Percentiles rank a stretch among this genome's conserved stretches.
These are phyloP conservation scores for Aelia acuminata DNA, from an alignment of 2,888 invertebrate genomes.

Conservation along the genomic window DNA sequence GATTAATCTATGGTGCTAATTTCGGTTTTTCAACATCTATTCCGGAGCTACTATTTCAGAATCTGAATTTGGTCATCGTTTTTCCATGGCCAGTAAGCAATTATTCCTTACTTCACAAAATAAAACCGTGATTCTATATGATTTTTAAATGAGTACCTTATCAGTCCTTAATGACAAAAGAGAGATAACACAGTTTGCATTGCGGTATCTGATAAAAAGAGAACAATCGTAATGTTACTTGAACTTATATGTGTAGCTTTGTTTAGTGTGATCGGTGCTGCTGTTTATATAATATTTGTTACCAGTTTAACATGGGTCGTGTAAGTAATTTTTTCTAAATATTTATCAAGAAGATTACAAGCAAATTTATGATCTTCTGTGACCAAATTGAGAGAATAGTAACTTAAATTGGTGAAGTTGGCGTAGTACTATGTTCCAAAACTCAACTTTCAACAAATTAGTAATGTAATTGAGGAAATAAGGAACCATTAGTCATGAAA, in stretches of 20 bases:
- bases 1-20: too few species aligned
- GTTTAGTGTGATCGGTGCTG: not conserved
- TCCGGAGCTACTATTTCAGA: too few species aligned
- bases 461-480: not conserved
- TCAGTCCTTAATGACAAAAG: not conserved
- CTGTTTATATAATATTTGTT: not conserved
- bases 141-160: not conserved
- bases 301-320: slow-evolving; percentile 7
- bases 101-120: not conserved
- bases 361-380: not conserved
- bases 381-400: not conserved
- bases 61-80: too few species aligned
- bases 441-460: not conserved
- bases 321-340: not conserved
- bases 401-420: not conserved
- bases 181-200: slow-evolving; percentile 7
- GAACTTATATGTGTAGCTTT: not conserved
- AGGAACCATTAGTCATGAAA: too few species aligned
- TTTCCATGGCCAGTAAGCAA: too few species aligned
- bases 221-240: slow-evolving; percentile 2
- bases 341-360: not conserved
- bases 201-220: not conserved
- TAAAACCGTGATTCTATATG: not conserved
- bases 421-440: not conserved
- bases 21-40: too few species aligned